Evolutionary conservation across 1,140 invertebrate genomes (phyloP).

Genomic region (Periplaneta americana): DNA sequence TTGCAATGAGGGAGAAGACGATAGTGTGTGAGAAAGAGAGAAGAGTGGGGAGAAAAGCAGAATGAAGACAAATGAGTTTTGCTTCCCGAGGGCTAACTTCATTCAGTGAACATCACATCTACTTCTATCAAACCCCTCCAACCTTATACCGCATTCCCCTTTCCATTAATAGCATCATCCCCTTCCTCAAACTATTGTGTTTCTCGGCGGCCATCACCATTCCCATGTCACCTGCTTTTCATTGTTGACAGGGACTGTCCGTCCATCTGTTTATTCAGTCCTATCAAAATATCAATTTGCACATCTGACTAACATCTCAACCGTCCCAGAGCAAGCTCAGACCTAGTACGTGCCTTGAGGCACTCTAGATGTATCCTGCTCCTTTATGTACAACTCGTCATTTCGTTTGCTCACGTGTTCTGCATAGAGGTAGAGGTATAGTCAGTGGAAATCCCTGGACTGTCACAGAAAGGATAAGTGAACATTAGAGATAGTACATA

Average conservation of each 20-base stretch:
- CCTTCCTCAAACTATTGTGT: no score
- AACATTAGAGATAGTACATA: no score
- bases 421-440: no score
- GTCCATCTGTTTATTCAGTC: not conserved
- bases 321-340: not conserved
- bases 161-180: not conserved
- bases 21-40: not conserved
- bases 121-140: not conserved
- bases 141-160: not conserved
- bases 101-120: not conserved
- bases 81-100: not conserved
- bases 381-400: no score
- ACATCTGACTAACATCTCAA: not conserved
- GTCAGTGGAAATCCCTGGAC: no score
- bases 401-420: no score
- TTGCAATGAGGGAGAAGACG: not conserved
- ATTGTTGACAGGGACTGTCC: not conserved
- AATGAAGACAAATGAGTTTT: slow-evolving; percentile 10
- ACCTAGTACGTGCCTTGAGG: not conserved
- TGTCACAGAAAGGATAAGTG: no score
- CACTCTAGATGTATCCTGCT: no score
- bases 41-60: not conserved
- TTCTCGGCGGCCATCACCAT: no score
- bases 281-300: not conserved
- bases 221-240: not conserved